phyloP scores from a whole-genome alignment of 1,140 invertebrate species.

The Rhagoletis zephyria region DNA sequence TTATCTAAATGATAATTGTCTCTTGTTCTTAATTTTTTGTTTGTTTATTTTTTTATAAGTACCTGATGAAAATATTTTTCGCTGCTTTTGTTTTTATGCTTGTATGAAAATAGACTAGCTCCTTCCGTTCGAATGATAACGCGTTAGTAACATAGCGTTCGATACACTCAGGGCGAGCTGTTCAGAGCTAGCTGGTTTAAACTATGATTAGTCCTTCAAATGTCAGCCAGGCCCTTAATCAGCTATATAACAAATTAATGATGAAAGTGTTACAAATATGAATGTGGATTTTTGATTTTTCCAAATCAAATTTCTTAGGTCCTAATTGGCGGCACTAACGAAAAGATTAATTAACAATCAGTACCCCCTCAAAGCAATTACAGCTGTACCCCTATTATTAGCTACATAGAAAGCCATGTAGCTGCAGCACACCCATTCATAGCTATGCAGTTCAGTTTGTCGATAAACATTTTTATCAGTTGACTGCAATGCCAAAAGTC shows the following conservation, averaged over 20 bases:
- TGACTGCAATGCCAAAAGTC: constrained; percentile 62
- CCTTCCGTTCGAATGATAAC: not conserved
- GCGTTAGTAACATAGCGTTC: not conserved
- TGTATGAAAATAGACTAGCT: not conserved
- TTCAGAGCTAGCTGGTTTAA: too few relatives aligned
- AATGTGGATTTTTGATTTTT: not conserved
- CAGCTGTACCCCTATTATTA: constrained; percentile 22
- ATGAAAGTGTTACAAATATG: not conserved
- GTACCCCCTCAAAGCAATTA: not conserved
- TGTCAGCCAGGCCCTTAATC: not conserved
- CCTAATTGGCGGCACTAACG: not conserved
- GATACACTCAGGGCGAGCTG: not conserved
- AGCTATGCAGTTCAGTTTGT: not conserved
- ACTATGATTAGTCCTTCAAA: too few relatives aligned
- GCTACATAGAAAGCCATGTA: not conserved
- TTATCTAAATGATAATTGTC: too few relatives aligned
- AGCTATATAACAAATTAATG: not conserved
- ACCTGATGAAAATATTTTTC: not conserved
- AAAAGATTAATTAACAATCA: constrained; percentile 13
- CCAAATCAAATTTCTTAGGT: not conserved
- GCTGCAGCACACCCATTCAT: not conserved
- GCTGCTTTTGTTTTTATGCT: not conserved
- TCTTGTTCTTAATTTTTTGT: not conserved
- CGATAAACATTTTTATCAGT: not conserved
- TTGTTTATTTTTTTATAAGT: not conserved